Base-by-base conservation (phyloP, 2,888 invertebrate genomes). In the Clanis bilineata region DNA sequence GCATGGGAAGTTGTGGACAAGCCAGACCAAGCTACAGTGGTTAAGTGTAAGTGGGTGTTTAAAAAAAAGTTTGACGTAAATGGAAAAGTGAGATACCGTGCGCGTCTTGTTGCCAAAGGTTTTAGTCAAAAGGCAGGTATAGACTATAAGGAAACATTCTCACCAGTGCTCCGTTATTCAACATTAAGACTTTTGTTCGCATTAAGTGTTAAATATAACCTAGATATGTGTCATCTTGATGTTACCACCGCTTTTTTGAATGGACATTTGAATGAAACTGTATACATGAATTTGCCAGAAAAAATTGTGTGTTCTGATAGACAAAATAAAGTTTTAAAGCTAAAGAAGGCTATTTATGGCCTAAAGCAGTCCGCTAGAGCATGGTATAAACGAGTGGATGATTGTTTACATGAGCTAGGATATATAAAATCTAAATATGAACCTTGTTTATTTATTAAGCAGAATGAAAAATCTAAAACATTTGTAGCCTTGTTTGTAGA, bases 31-130 rank as follows among this genome's bases (percentile, higher is more conserved):
- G 28, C 4, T 6, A 28, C 28, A 6, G 28, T 44, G n/a, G 65
- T 69, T n/a, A 51, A 68, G 62, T 61, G 62, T 54, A 69, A 64
- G 58, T 70, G 69, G 66, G 69, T 67, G 28, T 64, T 61, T 41
- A 63, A 65, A 39, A 67, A 63, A 58, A 70, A 68, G 56, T 18
- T n/a, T 23, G 58, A 68, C 28, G 63, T 60, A 59, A 55, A 63
- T 58, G 54, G 62, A 55, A 66, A 38, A 15, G 62, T 67, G 32
- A 23, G 64, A n/a, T 68, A 66, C 32, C 28, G 28, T 5, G 28
- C 28, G 3, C 3, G 67, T 9, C 47, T 66, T 10, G 66, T 67
- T 1, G 65, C 67, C 0, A 69, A 69, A 58, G 63, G 63, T 15
- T 63, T 44, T 36, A 59, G 56, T 5, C 62, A 62, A 47, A 58